Base-by-base conservation (phyloP, 2,113 vertebrate genomes). In the Crotalus helleri region DNA sequence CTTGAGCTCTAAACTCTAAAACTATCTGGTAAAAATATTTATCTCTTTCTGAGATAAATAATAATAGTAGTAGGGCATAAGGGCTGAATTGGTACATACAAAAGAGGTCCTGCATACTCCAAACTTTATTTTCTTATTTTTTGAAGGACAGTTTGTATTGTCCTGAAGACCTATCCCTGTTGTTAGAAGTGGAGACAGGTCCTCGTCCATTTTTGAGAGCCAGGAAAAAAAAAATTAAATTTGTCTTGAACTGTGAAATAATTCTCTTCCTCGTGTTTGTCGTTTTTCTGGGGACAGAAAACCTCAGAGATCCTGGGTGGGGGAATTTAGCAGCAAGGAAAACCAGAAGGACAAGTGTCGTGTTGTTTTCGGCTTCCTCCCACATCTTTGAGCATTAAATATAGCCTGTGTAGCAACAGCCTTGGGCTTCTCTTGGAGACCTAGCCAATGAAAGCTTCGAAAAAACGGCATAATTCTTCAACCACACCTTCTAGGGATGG, bases 351-450 rank as follows among this genome's bases (percentile, higher is more conserved):
- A 96, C 95, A 97, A 96, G 85, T 88, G 19, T 89, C 94, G 89
- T 85, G 91, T 96, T 96, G 94, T 96, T 96, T 96, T 93, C 91
- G 90, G 0, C 85, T 95, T 92, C 96, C 96, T 97, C 95, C 94
- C 95, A 95, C 96, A 96, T 96, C 96, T 95, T 94, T 85, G 69
- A 93, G 95, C 92, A 91, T 96, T 97, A 97, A 97, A 96, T 97
- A 96, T 97, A 96, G 95, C 94, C 93, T 15, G 9, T 55, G 74
- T 89, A 96, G 93, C 93, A 93, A 91, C 95, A 93, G 59, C 26
- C 95, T 97, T 95, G 94, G 96, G 94, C 95, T 95, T 95, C 93
- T 90, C 92, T 23, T 88, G 94, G 49, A 94, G 33, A 87, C 87
- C 89, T 94, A 94, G 91, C 95, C 96, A 95, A 93, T 97, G 24